Base-by-base conservation (phyloP, 2,797 vertebrate species). In the Oceanodroma leucorhoa region DNA sequence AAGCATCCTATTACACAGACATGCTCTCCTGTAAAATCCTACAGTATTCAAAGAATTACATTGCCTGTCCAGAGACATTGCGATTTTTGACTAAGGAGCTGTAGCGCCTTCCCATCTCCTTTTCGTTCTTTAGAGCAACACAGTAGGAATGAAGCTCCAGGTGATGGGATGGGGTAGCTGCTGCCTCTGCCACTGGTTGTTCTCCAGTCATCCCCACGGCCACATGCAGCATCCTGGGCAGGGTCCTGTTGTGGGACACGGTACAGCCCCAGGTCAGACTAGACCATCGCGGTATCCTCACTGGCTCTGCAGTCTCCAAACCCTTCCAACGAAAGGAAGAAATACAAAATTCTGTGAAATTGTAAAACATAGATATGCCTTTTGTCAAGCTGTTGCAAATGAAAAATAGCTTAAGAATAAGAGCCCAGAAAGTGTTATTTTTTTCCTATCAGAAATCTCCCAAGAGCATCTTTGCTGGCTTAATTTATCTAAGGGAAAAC, bases 381-480 rank as follows among this genome's bases (percentile, higher is more conserved):
- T 87, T 95, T 89, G 67, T 94, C 87, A 93, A 85, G 83, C 67
- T 93, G 64, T 29, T 92, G 40, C 38, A 45, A 77, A 94, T 73
- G 88, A 94, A 90, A 95, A 95, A 64, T 64, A 89, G 29, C n/a
- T 94, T 45, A 89, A 72, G 67, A 93, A 58, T 64, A 93, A 86
- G 12, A 91, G 43, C 43, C 55, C 60, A 90, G 75, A 89, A 89
- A 95, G 18, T 61, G 43, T 22, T 87, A 2, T n/a, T 64, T 78
- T 91, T 83, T 79, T 66, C 17, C 46, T 57, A 53, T 66, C 14
- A 0, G 67, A 93, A 93, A 87, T 82, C 77, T 92, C 83, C 78
- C 58, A 76, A 84, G 26, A 92, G 29, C 83, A 67, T 85, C 48
- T 83, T 95, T 87, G 32, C 75, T 73, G 22, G 40, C 45, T 85